A percentile compares a stretch with the other conserved stretches of the same genome.
Conservation (phyloP, 2,888 invertebrate species). For the Coecobrya sp. region DNA sequence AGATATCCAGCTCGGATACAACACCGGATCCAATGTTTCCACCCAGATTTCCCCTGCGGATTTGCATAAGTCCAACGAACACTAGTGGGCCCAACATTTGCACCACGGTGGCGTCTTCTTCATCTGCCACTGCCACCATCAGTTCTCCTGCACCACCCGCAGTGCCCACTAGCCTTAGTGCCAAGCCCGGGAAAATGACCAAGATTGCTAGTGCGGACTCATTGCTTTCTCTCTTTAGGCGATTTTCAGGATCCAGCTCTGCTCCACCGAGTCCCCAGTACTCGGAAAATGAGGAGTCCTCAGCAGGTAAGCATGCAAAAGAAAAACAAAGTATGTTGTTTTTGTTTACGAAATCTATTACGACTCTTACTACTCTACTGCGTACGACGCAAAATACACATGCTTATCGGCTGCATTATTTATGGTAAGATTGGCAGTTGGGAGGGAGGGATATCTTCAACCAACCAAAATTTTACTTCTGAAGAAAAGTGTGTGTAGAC, state of each 20-base stretch:
- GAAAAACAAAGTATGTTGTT: background rate
- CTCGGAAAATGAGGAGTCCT: conserved; percentile 91
- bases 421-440: background rate
- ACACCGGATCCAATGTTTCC: conserved; percentile 86
- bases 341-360: background rate
- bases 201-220: conserved; percentile 94
- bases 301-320: conserved; percentile 88
- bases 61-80: conserved; percentile 86
- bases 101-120: conserved; percentile 54
- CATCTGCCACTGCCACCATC: conserved; percentile 87
- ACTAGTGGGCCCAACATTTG: conserved; percentile 78
- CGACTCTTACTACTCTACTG: background rate
- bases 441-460: background rate
- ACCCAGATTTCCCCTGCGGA: conserved; percentile 88
- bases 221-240: conserved; percentile 92
- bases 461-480: too few relatives aligned
- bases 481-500: background rate
- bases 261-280: conserved; percentile 93
- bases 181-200: conserved; percentile 87
- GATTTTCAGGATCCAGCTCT: conserved; percentile 89
- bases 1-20: conserved; percentile 91
- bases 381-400: background rate
- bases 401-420: background rate
- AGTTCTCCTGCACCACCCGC: conserved; percentile 77
- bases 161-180: conserved; percentile 80